A percentile compares a stretch with the other conserved stretches of the same genome.
These are phyloP conservation scores for Etheostoma nigrum DNA, from an alignment of 2,797 vertebrate genomes.

Conservation along the genomic window DNA sequence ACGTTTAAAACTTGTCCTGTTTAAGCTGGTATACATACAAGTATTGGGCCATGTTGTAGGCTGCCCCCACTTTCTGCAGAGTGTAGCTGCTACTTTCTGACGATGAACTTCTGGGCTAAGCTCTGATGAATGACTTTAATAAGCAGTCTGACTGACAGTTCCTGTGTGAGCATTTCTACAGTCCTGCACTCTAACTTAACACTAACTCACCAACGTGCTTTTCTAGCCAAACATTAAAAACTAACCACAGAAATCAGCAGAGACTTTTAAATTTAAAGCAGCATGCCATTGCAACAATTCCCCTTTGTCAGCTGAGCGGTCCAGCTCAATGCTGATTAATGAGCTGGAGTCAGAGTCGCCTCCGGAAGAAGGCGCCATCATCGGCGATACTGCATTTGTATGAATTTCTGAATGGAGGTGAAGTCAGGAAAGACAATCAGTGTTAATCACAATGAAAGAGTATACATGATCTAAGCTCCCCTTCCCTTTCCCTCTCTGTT, in stretches of 20 bases:
- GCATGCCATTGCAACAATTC: conserved; percentile 50
- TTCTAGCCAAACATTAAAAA: conserved; percentile 44
- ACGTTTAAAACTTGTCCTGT: no score
- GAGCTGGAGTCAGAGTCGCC: conserved; percentile 68
- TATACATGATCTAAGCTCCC: conserved; percentile 56
- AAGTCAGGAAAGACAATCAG: conserved; percentile 75
- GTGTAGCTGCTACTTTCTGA: conserved; percentile 10
- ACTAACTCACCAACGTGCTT: conserved; percentile 11
- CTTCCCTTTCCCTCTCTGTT: conserved; percentile 37
- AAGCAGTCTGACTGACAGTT: conserved; percentile 52
- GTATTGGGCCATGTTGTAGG: background rate
- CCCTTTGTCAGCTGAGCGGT: conserved; percentile 59
- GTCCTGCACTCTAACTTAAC: background rate
- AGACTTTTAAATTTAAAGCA: conserved; percentile 51
- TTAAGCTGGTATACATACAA: no score
- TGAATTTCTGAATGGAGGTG: conserved; percentile 71
- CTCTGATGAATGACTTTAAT: conserved; percentile 32
- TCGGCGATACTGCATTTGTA: conserved; percentile 53
- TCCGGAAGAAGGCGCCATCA: conserved; percentile 72
- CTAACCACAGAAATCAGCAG: conserved; percentile 56
- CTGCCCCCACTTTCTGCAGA: background rate
- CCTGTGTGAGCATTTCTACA: background rate
- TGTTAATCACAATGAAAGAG: conserved; percentile 78
- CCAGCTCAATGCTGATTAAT: conserved; percentile 81
- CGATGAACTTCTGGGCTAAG: conserved; percentile 11